Percentiles rank a stretch among this genome's conserved stretches.
phyloP scores from a whole-genome alignment of 2,797 vertebrate species.

The Sebastes minor region DNA sequence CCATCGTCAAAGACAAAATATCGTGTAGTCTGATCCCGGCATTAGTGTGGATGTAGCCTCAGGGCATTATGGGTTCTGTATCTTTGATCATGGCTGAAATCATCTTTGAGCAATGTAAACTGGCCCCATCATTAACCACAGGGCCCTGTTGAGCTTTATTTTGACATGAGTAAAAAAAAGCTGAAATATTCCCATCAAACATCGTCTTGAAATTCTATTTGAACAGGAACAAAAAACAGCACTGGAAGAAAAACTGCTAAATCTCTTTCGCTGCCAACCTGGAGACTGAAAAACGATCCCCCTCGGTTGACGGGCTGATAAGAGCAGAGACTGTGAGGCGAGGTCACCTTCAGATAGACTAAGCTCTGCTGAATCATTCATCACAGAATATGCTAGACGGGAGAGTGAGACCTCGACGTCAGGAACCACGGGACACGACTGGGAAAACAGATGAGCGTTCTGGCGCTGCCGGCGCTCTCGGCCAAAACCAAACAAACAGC shows the following conservation, averaged over 20 bases:
- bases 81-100: neutral
- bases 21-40: too few species aligned
- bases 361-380: slow-evolving; percentile 49
- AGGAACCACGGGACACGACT: neutral
- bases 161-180: neutral
- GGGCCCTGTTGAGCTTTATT: neutral
- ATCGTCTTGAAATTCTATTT: neutral
- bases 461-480: neutral
- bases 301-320: slow-evolving; percentile 38
- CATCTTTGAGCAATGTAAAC: neutral
- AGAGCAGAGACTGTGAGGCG: slow-evolving; percentile 26
- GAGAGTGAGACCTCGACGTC: slow-evolving; percentile 15
- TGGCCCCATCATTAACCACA: neutral
- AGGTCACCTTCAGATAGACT: slow-evolving; percentile 64
- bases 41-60: too few species aligned
- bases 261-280: slow-evolving; percentile 12
- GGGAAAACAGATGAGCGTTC: slow-evolving; percentile 24
- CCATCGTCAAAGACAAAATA: too few species aligned
- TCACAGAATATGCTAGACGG: slow-evolving; percentile 43
- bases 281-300: slow-evolving; percentile 44
- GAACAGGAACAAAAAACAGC: neutral
- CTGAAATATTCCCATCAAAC: neutral
- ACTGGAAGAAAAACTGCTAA: neutral
- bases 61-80: too few species aligned
- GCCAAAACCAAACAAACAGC: slow-evolving; percentile 12